Conservation (phyloP, 2,113 vertebrate genomes). For the Sebastes schlegelii region DNA sequence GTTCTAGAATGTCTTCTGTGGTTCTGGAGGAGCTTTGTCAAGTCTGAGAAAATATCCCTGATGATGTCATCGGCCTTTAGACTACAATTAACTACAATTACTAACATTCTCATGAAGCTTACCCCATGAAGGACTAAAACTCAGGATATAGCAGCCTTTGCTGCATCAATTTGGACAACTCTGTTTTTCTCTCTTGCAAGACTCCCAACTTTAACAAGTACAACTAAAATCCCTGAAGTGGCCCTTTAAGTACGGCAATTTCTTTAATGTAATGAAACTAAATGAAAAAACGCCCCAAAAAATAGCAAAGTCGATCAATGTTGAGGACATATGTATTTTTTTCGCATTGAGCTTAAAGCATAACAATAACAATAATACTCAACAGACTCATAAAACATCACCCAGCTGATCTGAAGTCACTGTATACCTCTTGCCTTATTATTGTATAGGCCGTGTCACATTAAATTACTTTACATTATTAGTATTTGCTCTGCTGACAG, state of each 20-base stretch:
- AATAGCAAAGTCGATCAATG: not conserved
- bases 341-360: not conserved
- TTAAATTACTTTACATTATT: conserved; percentile 17
- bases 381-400: not conserved
- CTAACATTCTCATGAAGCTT: not conserved
- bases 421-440: conserved; percentile 5
- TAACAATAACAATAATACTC: not conserved
- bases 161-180: not conserved
- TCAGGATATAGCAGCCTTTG: not conserved
- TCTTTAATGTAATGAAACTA: not conserved
- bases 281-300: not conserved
- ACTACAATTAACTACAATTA: too few relatives aligned
- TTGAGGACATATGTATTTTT: not conserved
- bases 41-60: not conserved
- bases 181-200: not conserved
- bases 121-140: not conserved
- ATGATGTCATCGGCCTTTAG: not conserved
- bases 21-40: not conserved
- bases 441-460: not conserved
- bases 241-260: not conserved
- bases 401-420: not conserved
- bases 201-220: not conserved
- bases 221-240: not conserved
- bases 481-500: not conserved
- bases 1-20: too few relatives aligned